A percentile compares a stretch with the other conserved stretches of the same genome.
phyloP scores from a whole-genome alignment of 2,797 vertebrate genomes.

The Simalia tracyae region DNA sequence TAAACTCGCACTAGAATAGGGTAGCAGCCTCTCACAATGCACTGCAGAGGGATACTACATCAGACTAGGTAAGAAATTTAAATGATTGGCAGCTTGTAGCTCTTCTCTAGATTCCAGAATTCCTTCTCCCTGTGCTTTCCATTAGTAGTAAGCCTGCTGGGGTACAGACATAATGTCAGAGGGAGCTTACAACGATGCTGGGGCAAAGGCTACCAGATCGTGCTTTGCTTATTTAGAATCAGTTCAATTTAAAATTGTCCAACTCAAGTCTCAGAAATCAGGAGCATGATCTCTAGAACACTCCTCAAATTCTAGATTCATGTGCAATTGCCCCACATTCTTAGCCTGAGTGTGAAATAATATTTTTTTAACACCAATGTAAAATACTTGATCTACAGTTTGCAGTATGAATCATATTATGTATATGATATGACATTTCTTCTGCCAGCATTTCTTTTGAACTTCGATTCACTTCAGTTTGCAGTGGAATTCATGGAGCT shows the following conservation, averaged over 20 bases:
- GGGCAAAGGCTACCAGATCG: neutral
- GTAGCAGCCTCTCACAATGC: neutral
- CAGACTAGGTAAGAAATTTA: neutral
- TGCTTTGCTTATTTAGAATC: neutral
- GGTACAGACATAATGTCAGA: neutral
- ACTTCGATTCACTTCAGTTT: constrained; percentile 56
- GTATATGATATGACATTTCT: constrained; percentile 56
- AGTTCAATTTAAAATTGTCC: neutral
- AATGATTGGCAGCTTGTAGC: neutral
- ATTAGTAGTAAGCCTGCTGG: neutral
- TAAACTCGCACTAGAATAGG: neutral
- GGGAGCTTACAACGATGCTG: neutral
- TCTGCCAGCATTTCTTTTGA: constrained; percentile 55
- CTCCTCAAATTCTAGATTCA: neutral
- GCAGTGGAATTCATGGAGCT: constrained; percentile 35
- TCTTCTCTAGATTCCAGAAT: neutral
- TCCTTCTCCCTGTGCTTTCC: neutral
- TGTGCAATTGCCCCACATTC: constrained; percentile 21
- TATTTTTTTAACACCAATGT: neutral
- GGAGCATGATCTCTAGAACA: neutral
- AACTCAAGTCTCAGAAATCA: neutral
- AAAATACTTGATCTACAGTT: constrained; percentile 50
- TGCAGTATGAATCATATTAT: constrained; percentile 33
- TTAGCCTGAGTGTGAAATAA: constrained; percentile 30
- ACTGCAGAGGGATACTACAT: neutral